Evolutionary conservation across 2,888 invertebrate species (phyloP), one percentile per base, ranked within the genome.

Genomic region (Polyommatus iphigenia): DNA sequence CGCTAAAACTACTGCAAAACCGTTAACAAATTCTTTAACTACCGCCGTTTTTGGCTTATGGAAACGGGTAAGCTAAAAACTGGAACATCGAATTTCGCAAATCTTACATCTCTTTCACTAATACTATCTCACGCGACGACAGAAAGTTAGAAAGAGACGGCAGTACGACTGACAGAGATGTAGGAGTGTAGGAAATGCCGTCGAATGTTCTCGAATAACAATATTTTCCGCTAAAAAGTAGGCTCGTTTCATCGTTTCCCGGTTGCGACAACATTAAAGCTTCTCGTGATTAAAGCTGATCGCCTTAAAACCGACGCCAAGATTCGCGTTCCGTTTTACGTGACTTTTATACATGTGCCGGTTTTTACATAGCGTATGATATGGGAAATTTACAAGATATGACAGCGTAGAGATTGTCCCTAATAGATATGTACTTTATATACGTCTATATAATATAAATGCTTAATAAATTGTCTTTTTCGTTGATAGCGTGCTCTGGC

Each of bases 311-410:
- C 82, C 84, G 80, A 81, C 79, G 81, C 80, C 82, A 80, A 81
- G 79, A 76, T 80, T 79, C 81, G 79, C 79, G 75, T 50, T 78
- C 71, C 80, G 78, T 87, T 87, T 85, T 83, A 86, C 88, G 87
- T 89, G 87, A 86, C 87, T 90, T 87, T 88, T 87, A 88, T 88
- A 90, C 89, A 91, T 85, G 86, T 88, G 89, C 86, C 85, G 83
- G 84, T 87, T 82, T 86, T 80, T 89, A 90, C 89, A 93, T 90
- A 92, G 90, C 90, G 90, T 90, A 92, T 90, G 93, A 94, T 93
- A 93, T 94, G 93, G 87, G 88, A 90, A 46, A 90, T 93, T 91
- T 93, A 93, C 92, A 93, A 91, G 90, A 94, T 94, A 94, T 94
- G 93, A 92, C 86, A 85, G 86, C 87, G 88, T 91, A 90, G 87